These are phyloP conservation scores for Bucorvus abyssinicus DNA, from an alignment of 2,797 vertebrate species.

Conservation along the genomic window DNA sequence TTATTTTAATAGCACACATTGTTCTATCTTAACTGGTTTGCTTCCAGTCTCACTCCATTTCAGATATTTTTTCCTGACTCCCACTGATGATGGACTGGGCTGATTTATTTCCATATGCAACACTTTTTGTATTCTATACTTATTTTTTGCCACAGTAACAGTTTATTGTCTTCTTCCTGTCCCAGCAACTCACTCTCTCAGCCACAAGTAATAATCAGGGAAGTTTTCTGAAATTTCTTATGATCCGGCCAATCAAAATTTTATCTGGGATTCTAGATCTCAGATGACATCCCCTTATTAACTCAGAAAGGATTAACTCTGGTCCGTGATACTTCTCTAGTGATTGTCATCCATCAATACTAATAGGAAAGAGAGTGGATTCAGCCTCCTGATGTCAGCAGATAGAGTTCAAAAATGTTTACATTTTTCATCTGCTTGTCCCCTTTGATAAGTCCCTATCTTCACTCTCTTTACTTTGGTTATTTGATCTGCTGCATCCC, in stretches of 20 bases:
- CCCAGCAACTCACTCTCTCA: not conserved
- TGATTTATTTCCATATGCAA: slow-evolving; percentile 37
- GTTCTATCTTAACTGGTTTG: slow-evolving; percentile 10
- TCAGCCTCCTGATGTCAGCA: slow-evolving; percentile 4
- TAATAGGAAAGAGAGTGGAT: not conserved
- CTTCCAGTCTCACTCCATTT: not conserved
- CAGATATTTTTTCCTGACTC: slow-evolving; percentile 11
- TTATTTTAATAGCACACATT: slow-evolving; percentile 33
- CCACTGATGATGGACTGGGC: not conserved
- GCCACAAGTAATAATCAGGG: not conserved
- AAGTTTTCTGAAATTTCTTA: slow-evolving; percentile 8
- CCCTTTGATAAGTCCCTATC: not conserved
- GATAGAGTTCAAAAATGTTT: not conserved
- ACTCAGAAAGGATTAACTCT: not conserved
- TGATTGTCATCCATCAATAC: not conserved
- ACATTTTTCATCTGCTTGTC: not conserved
- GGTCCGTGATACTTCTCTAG: not conserved
- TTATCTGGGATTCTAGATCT: not conserved
- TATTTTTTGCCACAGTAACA: slow-evolving; percentile 30
- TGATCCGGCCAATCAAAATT: not conserved
- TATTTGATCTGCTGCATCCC: not conserved
- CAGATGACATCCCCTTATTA: not conserved
- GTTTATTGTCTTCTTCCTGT: not conserved
- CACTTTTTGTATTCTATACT: not conserved
- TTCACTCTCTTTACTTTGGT: not conserved